phyloP scores from a whole-genome alignment of 2,888 invertebrate genomes.

The Myopa tessellatipennis region DNA sequence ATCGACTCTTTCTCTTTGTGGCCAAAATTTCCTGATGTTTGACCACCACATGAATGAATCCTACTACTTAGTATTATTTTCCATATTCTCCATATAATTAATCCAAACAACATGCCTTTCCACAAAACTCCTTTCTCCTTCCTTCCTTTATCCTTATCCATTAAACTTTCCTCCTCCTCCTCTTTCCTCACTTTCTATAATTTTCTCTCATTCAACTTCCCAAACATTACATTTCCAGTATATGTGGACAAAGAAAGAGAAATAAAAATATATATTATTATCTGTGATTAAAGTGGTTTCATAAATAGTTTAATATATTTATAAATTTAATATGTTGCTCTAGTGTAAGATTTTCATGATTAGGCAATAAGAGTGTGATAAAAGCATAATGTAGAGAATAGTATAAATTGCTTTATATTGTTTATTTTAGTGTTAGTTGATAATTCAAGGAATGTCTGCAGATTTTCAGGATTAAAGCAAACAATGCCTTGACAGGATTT shows the following conservation, averaged over 20 bases:
- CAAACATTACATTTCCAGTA: slow-evolving; percentile 30
- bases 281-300: background rate
- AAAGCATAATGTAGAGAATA: background rate
- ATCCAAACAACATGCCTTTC: background rate
- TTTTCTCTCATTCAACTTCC: slow-evolving; percentile 8
- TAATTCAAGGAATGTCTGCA: slow-evolving; percentile 44
- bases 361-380: background rate
- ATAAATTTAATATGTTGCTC: background rate
- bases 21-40: slow-evolving; percentile 22
- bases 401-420: background rate
- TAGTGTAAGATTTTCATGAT: background rate
- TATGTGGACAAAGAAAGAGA: slow-evolving; percentile 38
- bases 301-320: background rate
- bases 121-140: slow-evolving; percentile 7
- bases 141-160: slow-evolving; percentile 34
- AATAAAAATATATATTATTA: slow-evolving; percentile 35
- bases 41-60: background rate
- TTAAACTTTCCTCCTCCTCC: slow-evolving; percentile 31
- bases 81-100: slow-evolving; percentile 1
- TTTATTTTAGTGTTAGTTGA: background rate
- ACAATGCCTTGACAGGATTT: slow-evolving; percentile 20
- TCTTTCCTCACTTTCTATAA: slow-evolving; percentile 23
- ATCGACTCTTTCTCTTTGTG: background rate
- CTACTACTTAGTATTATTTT: slow-evolving; percentile 20
- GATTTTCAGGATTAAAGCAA: background rate